These are phyloP conservation scores for Temnothorax rugatulus DNA, from an alignment of 2,888 invertebrate genomes.

Conservation along the genomic window DNA sequence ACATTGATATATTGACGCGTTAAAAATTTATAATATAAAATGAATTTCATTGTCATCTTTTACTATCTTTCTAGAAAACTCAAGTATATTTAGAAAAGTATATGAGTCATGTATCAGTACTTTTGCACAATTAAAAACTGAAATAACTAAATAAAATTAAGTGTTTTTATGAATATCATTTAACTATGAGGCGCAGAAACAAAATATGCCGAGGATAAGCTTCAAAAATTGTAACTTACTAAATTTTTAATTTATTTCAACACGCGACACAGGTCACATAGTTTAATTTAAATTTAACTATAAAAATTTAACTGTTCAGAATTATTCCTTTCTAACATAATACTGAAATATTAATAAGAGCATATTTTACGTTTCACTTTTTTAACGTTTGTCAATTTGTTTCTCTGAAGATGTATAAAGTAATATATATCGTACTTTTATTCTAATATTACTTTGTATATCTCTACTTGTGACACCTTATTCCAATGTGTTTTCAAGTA, in stretches of 20 bases:
- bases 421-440: background rate
- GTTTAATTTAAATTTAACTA: background rate
- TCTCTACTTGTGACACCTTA: background rate
- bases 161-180: background rate
- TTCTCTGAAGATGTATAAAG: background rate
- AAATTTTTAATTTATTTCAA: background rate
- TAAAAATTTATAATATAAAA: conserved; percentile 6
- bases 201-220: background rate
- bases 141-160: conserved; percentile 1
- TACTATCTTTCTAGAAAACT: background rate
- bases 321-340: background rate
- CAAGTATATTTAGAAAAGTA: background rate
- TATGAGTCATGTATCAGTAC: background rate
- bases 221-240: background rate
- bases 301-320: background rate
- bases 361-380: background rate
- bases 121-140: background rate
- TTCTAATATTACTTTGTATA: conserved; percentile 5
- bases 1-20: background rate
- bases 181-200: background rate
- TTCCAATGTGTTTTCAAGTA: background rate
- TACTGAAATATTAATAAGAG: conserved; percentile 1
- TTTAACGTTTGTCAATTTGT: background rate
- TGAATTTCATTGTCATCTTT: background rate
- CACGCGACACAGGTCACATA: background rate